Evolutionary conservation across 2,113 vertebrate species (phyloP).

Genomic region (Baryphthengus martii): DNA sequence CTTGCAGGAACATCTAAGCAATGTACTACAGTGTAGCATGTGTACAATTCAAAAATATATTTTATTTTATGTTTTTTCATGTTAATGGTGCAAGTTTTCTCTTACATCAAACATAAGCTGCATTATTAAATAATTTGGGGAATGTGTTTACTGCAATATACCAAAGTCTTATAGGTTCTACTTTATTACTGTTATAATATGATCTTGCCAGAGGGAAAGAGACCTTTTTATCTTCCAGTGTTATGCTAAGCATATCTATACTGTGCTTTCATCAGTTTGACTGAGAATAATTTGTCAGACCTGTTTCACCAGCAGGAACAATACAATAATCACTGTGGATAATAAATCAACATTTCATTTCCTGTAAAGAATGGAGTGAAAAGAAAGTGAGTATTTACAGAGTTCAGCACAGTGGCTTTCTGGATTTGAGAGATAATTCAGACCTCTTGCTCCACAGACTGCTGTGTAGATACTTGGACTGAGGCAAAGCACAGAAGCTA

Average conservation of each 20-base stretch:
- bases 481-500: neutral
- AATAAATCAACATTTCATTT: neutral
- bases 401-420: fast-evolving
- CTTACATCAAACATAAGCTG: neutral
- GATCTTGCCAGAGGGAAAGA: neutral
- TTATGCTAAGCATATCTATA: neutral
- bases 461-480: neutral
- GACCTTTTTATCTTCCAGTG: neutral
- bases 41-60: neutral
- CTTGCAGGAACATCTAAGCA: neutral
- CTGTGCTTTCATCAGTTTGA: neutral
- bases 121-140: neutral
- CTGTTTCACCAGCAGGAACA: neutral
- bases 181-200: neutral
- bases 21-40: neutral
- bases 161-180: neutral
- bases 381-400: neutral
- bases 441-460: neutral
- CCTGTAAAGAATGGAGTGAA: neutral
- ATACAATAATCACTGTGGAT: neutral
- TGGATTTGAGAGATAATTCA: neutral
- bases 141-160: neutral
- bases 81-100: neutral
- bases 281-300: neutral
- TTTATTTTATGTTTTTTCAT: neutral